phyloP scores from a whole-genome alignment of 2,797 vertebrate species.

The Zalophus californianus region DNA sequence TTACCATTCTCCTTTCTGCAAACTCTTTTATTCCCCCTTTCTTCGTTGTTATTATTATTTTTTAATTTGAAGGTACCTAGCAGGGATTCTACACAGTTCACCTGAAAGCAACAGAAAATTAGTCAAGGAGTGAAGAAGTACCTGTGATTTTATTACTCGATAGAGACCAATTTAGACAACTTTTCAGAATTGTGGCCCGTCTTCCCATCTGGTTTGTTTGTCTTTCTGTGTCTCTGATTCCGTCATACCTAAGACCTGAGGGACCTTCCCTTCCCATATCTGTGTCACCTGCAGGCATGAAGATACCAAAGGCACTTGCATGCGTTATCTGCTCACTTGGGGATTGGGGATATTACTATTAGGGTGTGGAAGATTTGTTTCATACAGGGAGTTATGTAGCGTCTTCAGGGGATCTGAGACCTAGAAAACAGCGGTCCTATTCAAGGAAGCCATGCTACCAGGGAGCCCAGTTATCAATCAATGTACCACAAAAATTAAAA shows the following conservation, averaged over 20 bases:
- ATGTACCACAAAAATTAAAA: constrained; percentile 83
- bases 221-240: constrained; percentile 45
- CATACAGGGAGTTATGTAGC: constrained; percentile 81
- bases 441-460: constrained; percentile 82
- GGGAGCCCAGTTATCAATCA: constrained; percentile 83
- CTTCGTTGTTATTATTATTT: constrained; percentile 54
- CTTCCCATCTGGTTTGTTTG: constrained; percentile 45
- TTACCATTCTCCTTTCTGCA: constrained; percentile 28
- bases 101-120: constrained; percentile 62
- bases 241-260: constrained; percentile 25
- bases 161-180: constrained; percentile 48
- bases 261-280: constrained; percentile 27
- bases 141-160: constrained; percentile 58
- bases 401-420: constrained; percentile 84
- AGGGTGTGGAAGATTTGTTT: constrained; percentile 79
- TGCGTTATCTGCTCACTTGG: constrained; percentile 35
- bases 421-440: constrained; percentile 83
- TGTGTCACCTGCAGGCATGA: constrained; percentile 66
- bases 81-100: constrained; percentile 62
- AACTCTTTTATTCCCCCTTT: neutral
- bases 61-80: constrained; percentile 53
- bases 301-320: constrained; percentile 49
- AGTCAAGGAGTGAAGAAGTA: constrained; percentile 57
- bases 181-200: constrained; percentile 43
- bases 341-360: constrained; percentile 74